Evolutionary conservation across 92 coral and sea anemone species (phyloP).

Genomic region (Epizoanthus stellaris): DNA sequence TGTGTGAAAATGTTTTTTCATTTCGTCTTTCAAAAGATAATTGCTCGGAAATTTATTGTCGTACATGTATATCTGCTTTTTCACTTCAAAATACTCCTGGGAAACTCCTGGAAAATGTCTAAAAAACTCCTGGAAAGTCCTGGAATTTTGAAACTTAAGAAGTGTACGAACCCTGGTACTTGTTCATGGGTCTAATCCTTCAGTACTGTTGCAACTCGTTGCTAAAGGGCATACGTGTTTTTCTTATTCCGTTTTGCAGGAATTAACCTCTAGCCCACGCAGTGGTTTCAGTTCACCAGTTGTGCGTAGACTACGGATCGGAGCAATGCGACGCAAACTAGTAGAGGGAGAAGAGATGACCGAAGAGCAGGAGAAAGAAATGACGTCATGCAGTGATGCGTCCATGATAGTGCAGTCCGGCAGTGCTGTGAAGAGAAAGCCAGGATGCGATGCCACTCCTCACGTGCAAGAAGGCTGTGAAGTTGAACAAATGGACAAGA

Average conservation of each 20-base stretch:
- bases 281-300: slow-evolving; percentile 30
- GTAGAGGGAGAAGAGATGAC: not conserved
- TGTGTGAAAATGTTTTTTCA: too few species aligned
- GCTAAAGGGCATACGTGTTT: not conserved
- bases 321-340: not conserved
- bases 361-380: not conserved
- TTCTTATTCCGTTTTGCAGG: not conserved
- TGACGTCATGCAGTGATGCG: not conserved
- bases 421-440: not conserved
- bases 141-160: too few species aligned
- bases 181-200: too few species aligned
- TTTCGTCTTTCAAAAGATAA: too few species aligned
- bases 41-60: too few species aligned
- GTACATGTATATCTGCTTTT: too few species aligned
- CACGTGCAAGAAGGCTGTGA: not conserved
- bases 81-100: too few species aligned
- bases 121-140: too few species aligned
- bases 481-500: not conserved
- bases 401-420: slow-evolving; percentile 7
- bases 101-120: too few species aligned
- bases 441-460: not conserved
- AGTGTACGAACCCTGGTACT: too few species aligned
- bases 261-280: slow-evolving; percentile 20
- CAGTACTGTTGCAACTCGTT: too few species aligned
- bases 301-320: not conserved